Conservation (phyloP, 37 sponge, comb jelly and placozoan species). For the Bolinopsis microptera region DNA sequence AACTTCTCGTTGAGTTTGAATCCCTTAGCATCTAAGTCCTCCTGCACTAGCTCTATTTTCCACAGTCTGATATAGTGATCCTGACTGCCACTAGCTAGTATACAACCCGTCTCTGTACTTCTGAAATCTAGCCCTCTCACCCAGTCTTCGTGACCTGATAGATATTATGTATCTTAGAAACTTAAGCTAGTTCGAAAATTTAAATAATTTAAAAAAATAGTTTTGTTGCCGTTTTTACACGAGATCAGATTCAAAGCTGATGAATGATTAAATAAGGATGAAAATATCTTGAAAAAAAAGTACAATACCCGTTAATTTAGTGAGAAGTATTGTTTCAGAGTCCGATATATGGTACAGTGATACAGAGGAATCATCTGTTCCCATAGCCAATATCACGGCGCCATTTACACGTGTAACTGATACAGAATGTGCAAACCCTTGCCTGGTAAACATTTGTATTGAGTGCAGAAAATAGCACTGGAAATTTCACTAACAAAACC, state of each 20-base stretch:
- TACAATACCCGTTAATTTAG: not conserved
- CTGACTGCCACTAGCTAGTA: conserved; percentile 17
- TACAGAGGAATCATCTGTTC: conserved; percentile 6
- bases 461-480: not conserved
- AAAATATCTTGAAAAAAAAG: too few species aligned
- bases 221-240: too few species aligned
- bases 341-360: conserved; percentile 1
- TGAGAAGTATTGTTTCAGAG: not conserved
- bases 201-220: too few species aligned
- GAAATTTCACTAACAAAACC: too few species aligned
- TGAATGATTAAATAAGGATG: too few species aligned
- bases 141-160: conserved; percentile 55
- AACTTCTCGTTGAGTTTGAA: conserved; percentile 50
- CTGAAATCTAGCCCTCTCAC: conserved; percentile 64
- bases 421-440: not conserved
- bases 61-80: conserved; percentile 45
- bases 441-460: not conserved
- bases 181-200: too few species aligned
- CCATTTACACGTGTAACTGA: not conserved
- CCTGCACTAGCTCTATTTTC: not conserved
- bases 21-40: not conserved
- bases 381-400: not conserved
- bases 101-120: not conserved
- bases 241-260: too few species aligned
- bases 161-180: too few species aligned